Conservation (phyloP, 2,888 invertebrate species). For the Sminthurides aquaticus region DNA sequence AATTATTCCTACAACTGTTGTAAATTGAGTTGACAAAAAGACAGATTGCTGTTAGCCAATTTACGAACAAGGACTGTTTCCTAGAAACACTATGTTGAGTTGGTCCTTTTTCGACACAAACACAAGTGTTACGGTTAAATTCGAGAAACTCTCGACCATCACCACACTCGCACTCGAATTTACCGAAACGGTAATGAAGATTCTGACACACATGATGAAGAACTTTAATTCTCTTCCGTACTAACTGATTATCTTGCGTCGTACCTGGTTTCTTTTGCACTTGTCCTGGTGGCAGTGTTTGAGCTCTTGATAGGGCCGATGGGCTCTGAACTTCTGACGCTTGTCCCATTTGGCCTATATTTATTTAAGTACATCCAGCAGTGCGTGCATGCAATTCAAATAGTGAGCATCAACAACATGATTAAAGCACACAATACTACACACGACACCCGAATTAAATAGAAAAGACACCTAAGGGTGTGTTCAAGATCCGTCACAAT, state of each 20-base stretch:
- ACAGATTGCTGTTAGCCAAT: too few species aligned
- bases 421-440: background rate
- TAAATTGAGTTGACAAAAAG: too few species aligned
- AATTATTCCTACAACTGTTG: too few species aligned
- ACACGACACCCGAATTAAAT: background rate
- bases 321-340: slow-evolving; percentile 25
- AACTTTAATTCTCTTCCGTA: background rate
- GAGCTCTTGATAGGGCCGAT: slow-evolving; percentile 21
- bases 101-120: too few species aligned
- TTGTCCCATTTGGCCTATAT: slow-evolving; percentile 18
- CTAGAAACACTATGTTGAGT: too few species aligned
- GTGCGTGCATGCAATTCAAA: slow-evolving; percentile 20
- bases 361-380: slow-evolving; percentile 14
- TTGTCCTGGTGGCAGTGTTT: slow-evolving; percentile 37
- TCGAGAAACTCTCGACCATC: too few species aligned
- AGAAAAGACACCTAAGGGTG: too few species aligned
- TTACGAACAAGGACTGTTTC: too few species aligned
- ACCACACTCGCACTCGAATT: slow-evolving; percentile 29
- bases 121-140: too few species aligned
- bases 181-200: slow-evolving; percentile 29
- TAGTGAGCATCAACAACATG: background rate
- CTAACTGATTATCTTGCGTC: slow-evolving; percentile 20
- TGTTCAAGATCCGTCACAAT: too few species aligned
- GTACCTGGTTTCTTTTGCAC: slow-evolving; percentile 41
- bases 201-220: slow-evolving; percentile 30